phyloP scores from a whole-genome alignment of 2,888 invertebrate genomes.

The Andricus curvator region DNA sequence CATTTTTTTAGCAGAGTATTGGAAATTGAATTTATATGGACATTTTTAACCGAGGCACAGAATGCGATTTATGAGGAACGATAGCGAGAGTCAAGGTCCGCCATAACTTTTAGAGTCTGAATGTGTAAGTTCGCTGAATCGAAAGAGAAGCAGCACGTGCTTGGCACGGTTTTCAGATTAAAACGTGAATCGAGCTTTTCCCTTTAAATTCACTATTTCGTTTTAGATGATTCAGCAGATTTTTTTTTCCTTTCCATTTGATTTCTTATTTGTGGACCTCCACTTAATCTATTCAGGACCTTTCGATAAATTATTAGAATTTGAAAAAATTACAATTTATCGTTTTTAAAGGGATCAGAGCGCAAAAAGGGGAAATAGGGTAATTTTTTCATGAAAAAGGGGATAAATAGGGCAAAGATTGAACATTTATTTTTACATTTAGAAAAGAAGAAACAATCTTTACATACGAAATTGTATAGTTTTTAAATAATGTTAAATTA shows the following conservation, averaged over 20 bases:
- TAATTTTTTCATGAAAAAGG: too few species aligned
- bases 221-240: constrained; percentile 6
- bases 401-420: too few species aligned
- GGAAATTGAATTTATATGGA: constrained; percentile 10
- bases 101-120: constrained; percentile 35
- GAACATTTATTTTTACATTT: too few species aligned
- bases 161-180: constrained; percentile 41
- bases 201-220: constrained; percentile 35
- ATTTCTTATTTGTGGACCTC: not conserved
- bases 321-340: too few species aligned
- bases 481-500: too few species aligned
- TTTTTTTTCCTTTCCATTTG: not conserved
- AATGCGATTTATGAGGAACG: constrained; percentile 33
- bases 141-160: constrained; percentile 39
- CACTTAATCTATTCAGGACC: not conserved
- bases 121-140: constrained; percentile 41
- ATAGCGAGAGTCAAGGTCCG: constrained; percentile 39
- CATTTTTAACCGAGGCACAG: not conserved
- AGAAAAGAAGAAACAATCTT: too few species aligned
- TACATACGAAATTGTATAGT: too few species aligned
- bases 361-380: too few species aligned
- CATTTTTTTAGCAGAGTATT: not conserved
- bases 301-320: not conserved
- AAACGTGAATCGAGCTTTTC: constrained; percentile 40
- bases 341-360: too few species aligned